These are phyloP conservation scores for Drosophila dives DNA, from an alignment of 2,888 invertebrate genomes.

Conservation along the genomic window DNA sequence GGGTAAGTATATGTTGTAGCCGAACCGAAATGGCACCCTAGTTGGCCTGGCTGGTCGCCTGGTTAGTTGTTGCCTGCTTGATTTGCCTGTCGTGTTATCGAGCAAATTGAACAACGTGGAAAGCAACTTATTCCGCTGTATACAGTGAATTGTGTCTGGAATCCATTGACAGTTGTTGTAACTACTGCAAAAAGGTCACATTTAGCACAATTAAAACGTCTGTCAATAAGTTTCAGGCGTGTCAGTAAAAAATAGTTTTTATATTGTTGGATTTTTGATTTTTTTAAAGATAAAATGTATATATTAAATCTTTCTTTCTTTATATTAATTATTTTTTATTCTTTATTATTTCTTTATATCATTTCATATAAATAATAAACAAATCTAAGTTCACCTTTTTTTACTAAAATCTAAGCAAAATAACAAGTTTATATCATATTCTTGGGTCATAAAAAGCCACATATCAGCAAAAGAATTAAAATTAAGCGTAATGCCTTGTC, in stretches of 20 bases:
- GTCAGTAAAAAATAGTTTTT: not conserved
- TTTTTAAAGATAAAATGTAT: not conserved
- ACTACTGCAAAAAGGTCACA: conserved; percentile 19
- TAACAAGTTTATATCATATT: not conserved
- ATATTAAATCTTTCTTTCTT: not conserved
- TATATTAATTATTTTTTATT: too few species aligned
- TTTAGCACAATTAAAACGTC: conserved; percentile 20
- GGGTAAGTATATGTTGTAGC: conserved; percentile 19
- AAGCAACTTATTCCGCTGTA: conserved; percentile 33
- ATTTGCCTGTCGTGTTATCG: conserved; percentile 75
- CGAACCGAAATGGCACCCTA: conserved; percentile 59
- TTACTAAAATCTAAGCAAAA: not conserved
- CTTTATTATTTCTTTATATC: too few species aligned
- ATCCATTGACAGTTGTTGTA: conserved; percentile 27
- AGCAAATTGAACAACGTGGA: conserved; percentile 72
- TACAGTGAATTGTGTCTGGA: conserved; percentile 50
- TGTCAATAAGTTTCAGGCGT: not conserved
- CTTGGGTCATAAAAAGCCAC: not conserved
- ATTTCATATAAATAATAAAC: not conserved
- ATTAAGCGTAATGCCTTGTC: not conserved
- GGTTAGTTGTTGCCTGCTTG: conserved; percentile 36
- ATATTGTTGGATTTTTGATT: not conserved
- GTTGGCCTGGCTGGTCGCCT: conserved; percentile 52
- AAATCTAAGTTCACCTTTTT: not conserved
- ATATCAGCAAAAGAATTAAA: not conserved